Evolutionary conservation across 2,888 invertebrate genomes (phyloP).

Genomic region (Urechis unicinctus): DNA sequence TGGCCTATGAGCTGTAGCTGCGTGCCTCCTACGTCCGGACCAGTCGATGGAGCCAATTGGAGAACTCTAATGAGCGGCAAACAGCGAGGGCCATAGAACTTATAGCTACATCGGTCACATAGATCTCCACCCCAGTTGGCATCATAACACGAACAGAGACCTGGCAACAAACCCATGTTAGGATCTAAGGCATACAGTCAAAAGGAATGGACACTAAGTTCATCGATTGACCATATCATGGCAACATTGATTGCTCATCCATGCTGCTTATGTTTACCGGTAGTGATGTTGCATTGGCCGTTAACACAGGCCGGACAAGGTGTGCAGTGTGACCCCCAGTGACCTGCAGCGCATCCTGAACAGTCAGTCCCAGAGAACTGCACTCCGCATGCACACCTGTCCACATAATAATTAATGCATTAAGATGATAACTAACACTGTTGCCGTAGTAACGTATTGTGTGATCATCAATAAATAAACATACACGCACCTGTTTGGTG

Average conservation of each 20-base stretch:
- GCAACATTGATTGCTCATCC: too few relatives aligned
- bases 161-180: too few relatives aligned
- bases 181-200: not conserved
- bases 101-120: slow-evolving; percentile 23
- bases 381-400: slow-evolving; percentile 7
- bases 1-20: slow-evolving; percentile 20
- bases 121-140: slow-evolving; percentile 22
- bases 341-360: slow-evolving; percentile 1
- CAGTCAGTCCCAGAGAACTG: slow-evolving; percentile 7
- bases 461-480: not conserved
- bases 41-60: slow-evolving; percentile 16
- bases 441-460: not conserved
- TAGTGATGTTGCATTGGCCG: slow-evolving; percentile 15
- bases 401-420: not conserved
- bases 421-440: not conserved
- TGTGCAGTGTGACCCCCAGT: slow-evolving; percentile 10
- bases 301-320: slow-evolving; percentile 20
- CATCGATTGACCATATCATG: too few relatives aligned
- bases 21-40: slow-evolving; percentile 19
- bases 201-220: not conserved
- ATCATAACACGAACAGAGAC: slow-evolving; percentile 17
- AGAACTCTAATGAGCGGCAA: slow-evolving; percentile 18
- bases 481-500: slow-evolving; percentile 3
- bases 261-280: slow-evolving; percentile 12
- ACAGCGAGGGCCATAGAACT: slow-evolving; percentile 23